These are phyloP conservation scores for Camponotus floridanus DNA, from an alignment of 1,140 invertebrate species.

Conservation along the genomic window DNA sequence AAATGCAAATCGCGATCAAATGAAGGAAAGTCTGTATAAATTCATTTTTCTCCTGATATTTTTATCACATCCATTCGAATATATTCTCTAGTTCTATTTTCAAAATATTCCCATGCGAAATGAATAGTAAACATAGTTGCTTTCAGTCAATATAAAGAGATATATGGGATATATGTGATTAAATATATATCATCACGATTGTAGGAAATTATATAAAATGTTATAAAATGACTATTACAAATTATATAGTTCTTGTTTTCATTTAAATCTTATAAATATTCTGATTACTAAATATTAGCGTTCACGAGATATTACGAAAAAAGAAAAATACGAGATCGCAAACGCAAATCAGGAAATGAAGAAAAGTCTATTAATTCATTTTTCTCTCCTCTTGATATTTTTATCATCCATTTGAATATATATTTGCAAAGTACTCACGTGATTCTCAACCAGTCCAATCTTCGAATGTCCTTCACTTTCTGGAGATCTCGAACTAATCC, in stretches of 20 bases:
- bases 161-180: too few species aligned
- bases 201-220: neutral
- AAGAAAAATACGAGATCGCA: neutral
- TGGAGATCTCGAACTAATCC: neutral
- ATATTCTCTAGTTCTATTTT: too few species aligned
- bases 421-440: conserved; percentile 40
- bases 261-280: neutral
- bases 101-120: too few species aligned
- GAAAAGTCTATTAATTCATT: neutral
- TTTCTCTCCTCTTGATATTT: neutral
- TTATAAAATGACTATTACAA: neutral
- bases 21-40: too few species aligned
- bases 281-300: neutral
- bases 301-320: neutral
- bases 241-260: neutral
- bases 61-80: too few species aligned
- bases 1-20: too few species aligned
- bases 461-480: neutral
- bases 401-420: neutral
- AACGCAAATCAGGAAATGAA: neutral
- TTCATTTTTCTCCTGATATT: too few species aligned
- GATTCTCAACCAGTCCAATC: neutral
- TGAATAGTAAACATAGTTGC: too few species aligned
- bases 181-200: neutral
- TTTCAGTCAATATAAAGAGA: too few species aligned